phyloP scores from a whole-genome alignment of 2,113 vertebrate genomes.

The Otocyon megalotis region DNA sequence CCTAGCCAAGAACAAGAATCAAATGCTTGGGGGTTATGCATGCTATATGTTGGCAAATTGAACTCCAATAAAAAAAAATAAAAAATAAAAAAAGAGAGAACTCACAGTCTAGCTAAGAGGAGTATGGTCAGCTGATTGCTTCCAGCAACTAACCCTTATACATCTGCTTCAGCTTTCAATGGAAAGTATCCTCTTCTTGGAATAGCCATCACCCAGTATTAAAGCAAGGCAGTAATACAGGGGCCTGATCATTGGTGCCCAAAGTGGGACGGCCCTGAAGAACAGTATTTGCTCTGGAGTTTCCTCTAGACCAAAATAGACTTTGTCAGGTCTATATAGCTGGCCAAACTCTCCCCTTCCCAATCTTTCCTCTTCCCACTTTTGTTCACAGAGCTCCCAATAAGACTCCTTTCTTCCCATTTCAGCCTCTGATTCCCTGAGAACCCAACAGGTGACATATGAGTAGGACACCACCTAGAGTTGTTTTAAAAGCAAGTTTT shows the following conservation, averaged over 20 bases:
- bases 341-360: not conserved
- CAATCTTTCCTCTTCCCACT: not conserved
- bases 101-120: not conserved
- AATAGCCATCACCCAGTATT: not conserved
- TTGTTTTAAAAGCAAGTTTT: not conserved
- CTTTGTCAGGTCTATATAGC: too few relatives aligned
- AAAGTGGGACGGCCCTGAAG: not conserved
- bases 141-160: not conserved
- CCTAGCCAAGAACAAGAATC: not conserved
- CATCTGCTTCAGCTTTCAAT: not conserved
- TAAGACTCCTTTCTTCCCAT: not conserved
- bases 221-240: not conserved
- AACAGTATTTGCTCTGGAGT: not conserved
- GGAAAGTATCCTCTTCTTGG: not conserved
- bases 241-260: too few relatives aligned
- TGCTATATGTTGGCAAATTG: too few relatives aligned
- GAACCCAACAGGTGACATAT: not conserved
- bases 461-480: not conserved
- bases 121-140: not conserved
- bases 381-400: not conserved
- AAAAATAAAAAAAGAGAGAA: not conserved
- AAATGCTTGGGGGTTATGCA: not conserved
- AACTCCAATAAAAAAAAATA: too few relatives aligned
- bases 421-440: not conserved
- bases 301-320: not conserved